These are phyloP conservation scores for Mirounga angustirostris DNA, from an alignment of 2,113 vertebrate species.

Conservation along the genomic window DNA sequence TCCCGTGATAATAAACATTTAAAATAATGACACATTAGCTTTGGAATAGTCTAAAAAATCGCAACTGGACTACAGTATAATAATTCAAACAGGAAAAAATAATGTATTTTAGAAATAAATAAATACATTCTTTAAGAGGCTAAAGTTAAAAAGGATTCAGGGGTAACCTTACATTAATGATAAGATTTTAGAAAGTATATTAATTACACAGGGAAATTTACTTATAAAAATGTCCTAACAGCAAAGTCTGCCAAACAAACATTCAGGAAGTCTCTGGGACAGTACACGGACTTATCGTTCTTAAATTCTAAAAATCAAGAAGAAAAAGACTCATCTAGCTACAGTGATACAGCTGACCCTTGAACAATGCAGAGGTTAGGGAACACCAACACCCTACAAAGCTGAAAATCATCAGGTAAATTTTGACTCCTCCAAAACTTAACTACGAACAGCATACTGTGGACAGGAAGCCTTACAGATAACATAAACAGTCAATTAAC, in stretches of 20 bases:
- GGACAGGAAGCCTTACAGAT: not conserved
- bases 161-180: not conserved
- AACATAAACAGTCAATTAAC: not conserved
- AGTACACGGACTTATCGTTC: not conserved
- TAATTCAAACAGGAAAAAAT: slow-evolving; percentile 32
- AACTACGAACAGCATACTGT: not conserved
- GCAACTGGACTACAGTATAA: not conserved
- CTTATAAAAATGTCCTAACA: slow-evolving; percentile 22
- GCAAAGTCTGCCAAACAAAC: slow-evolving; percentile 15
- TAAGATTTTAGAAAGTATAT: slow-evolving; percentile 51
- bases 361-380: not conserved
- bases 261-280: not conserved
- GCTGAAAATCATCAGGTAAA: not conserved
- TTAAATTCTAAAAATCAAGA: slow-evolving; percentile 40
- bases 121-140: slow-evolving; percentile 55
- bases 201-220: slow-evolving; percentile 9
- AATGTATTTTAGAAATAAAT: not conserved
- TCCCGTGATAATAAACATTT: not conserved
- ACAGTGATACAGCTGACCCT: not conserved
- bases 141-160: slow-evolving; percentile 32
- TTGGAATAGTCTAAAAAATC: not conserved
- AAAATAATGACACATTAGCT: not conserved
- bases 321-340: not conserved
- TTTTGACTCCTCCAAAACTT: not conserved
- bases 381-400: not conserved